Percentiles rank a stretch among this genome's conserved stretches.
These are phyloP conservation scores for Hydrozoanthus tunicans DNA, from an alignment of 64 coral and sea anemone genomes.

Conservation along the genomic window DNA sequence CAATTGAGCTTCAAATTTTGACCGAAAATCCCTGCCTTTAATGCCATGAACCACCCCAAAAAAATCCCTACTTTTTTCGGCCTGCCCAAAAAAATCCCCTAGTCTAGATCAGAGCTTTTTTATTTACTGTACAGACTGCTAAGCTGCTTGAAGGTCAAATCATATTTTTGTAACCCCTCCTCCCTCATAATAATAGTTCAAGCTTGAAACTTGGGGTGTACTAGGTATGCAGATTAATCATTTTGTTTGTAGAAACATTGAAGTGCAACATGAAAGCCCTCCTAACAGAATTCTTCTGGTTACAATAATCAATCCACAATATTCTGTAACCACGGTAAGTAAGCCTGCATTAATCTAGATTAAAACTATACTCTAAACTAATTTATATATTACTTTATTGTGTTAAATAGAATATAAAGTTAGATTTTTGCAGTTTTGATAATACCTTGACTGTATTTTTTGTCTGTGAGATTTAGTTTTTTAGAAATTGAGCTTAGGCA, in stretches of 20 bases:
- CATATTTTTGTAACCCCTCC: not conserved
- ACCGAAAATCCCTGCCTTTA: not conserved
- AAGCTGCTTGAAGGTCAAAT: not conserved
- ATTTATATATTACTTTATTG: no score
- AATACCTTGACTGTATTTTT: no score
- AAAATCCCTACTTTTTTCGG: not conserved
- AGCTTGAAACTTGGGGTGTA: not conserved
- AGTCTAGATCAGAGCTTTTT: not conserved
- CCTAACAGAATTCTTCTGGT: constrained; percentile 74
- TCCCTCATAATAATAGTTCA: not conserved
- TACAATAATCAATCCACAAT: constrained; percentile 91
- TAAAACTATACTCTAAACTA: no score
- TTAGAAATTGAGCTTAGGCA: no score
- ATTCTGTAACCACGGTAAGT: constrained; percentile 90
- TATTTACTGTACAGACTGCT: not conserved
- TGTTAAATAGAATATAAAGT: no score
- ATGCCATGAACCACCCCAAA: not conserved
- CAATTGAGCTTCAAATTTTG: not conserved
- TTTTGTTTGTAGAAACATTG: constrained; percentile 62
- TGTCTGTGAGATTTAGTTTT: no score
- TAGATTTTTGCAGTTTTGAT: no score
- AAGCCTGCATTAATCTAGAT: no score
- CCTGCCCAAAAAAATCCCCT: not conserved
- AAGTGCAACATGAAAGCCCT: constrained; percentile 66
- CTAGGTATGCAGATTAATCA: not conserved